phyloP scores from a whole-genome alignment of 2,797 vertebrate genomes.

The Pyrocephalus nanus region DNA sequence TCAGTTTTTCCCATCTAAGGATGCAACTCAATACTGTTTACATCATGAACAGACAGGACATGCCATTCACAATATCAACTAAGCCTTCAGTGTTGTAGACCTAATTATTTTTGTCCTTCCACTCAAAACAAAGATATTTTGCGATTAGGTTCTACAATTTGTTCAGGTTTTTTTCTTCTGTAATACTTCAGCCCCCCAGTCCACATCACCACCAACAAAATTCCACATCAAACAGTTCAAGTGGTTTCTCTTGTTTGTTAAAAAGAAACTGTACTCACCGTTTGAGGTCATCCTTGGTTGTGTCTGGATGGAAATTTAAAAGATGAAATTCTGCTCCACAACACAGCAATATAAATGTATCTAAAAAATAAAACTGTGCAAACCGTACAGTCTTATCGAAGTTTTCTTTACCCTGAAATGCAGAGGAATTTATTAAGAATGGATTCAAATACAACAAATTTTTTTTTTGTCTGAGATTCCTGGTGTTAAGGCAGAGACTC shows the following conservation, averaged over 20 bases:
- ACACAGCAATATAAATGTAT: constrained; percentile 85
- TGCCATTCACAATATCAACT: background rate
- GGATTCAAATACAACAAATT: background rate
- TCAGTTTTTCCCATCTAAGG: background rate
- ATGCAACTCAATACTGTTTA: background rate
- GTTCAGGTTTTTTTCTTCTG: background rate
- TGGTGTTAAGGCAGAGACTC: background rate
- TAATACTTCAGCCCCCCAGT: background rate
- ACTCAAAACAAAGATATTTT: background rate
- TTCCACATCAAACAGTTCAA: background rate
- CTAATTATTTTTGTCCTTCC: background rate
- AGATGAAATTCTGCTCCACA: constrained; percentile 83
- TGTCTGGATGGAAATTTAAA: constrained; percentile 79
- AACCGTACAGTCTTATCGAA: constrained; percentile 76
- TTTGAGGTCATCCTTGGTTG: constrained; percentile 79
- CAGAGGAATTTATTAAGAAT: background rate
- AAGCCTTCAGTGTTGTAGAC: background rate
- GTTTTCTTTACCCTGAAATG: constrained; percentile 75
- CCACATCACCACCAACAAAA: background rate
- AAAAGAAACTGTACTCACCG: constrained; percentile 71
- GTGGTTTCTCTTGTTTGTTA: background rate
- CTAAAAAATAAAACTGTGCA: constrained; percentile 91
- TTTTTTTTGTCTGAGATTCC: background rate
- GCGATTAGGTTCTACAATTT: background rate
- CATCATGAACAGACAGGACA: background rate